Percentiles rank a stretch among this genome's conserved stretches.
Conservation (phyloP, 2,888 invertebrate genomes). For the Uloborus plumipes region DNA sequence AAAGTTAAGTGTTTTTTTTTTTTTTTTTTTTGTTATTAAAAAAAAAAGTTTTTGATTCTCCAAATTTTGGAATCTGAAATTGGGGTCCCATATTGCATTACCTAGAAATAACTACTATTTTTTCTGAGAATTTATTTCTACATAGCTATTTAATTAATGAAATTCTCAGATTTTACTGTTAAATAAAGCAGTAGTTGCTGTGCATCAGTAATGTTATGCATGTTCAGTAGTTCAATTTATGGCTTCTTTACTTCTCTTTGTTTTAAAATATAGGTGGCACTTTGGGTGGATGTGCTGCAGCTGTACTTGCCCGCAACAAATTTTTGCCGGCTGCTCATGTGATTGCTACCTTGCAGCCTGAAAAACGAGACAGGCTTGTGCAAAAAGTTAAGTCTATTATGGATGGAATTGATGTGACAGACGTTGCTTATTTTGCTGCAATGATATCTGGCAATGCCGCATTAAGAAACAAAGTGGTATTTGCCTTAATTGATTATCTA, state of each 20-base stretch:
- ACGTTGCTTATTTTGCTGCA: slow-evolving; percentile 57
- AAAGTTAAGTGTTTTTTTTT: too few relatives aligned
- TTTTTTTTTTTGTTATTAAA: too few relatives aligned
- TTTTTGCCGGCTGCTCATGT: slow-evolving; percentile 62
- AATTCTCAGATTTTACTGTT: too few relatives aligned
- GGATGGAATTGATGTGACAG: slow-evolving; percentile 57
- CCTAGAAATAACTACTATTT: too few relatives aligned
- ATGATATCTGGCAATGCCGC: slow-evolving; percentile 48
- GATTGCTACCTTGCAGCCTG: slow-evolving; percentile 52
- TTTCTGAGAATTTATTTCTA: too few relatives aligned
- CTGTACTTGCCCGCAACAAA: slow-evolving; percentile 27
- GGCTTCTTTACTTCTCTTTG: neutral
- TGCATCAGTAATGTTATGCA: too few relatives aligned
- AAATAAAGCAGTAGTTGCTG: too few relatives aligned
- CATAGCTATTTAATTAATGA: too few relatives aligned
- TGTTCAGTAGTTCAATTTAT: too few relatives aligned
- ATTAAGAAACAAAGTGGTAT: slow-evolving; percentile 41
- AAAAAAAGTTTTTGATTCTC: too few relatives aligned
- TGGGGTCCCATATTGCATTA: too few relatives aligned
- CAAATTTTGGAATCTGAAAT: too few relatives aligned
- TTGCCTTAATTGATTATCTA: slow-evolving; percentile 45
- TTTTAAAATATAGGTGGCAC: slow-evolving; percentile 54
- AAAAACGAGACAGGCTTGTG: slow-evolving; percentile 36
- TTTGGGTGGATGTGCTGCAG: slow-evolving; percentile 55
- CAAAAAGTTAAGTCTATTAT: slow-evolving; percentile 43